Evolutionary conservation across 2,113 vertebrate genomes (phyloP).

Genomic region (Numida meleagris): DNA sequence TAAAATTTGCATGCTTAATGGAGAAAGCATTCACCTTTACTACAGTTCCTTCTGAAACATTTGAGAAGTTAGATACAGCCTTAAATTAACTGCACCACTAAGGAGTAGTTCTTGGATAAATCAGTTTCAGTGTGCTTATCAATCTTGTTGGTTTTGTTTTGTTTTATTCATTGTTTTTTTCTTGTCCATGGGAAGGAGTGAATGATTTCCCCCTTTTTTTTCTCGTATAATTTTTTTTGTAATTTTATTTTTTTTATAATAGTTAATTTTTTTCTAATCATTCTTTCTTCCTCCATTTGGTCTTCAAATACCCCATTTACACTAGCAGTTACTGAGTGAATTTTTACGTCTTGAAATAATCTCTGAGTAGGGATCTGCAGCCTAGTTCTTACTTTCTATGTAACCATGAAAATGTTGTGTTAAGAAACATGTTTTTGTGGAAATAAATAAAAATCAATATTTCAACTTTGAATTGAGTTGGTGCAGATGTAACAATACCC

Average conservation of each 20-base stretch:
- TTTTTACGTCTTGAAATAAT: not conserved
- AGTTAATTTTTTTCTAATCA: not conserved
- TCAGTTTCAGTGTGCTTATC: not conserved
- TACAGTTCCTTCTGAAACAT: not conserved
- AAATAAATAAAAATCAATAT: not conserved
- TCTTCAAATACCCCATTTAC: not conserved
- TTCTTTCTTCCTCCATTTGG: not conserved
- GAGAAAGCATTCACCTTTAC: not conserved
- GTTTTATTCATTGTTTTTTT: not conserved
- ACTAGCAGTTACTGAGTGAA: not conserved
- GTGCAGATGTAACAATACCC: not conserved
- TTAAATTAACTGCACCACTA: not conserved
- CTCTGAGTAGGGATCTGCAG: not conserved
- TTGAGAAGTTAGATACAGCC: not conserved
- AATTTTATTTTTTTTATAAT: no score
- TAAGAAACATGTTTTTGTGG: not conserved
- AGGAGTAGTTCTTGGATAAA: not conserved
- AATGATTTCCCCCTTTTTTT: not conserved
- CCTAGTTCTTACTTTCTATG: not conserved
- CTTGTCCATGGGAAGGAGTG: not conserved
- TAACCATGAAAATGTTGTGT: not conserved
- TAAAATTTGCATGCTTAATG: not conserved
- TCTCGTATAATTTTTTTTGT: no score
- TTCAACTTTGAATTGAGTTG: not conserved
- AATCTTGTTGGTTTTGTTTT: not conserved